Evolutionary conservation across 2,888 invertebrate genomes (phyloP), one percentile per base, ranked within the genome.

Genomic region (Homarus gammarus): DNA sequence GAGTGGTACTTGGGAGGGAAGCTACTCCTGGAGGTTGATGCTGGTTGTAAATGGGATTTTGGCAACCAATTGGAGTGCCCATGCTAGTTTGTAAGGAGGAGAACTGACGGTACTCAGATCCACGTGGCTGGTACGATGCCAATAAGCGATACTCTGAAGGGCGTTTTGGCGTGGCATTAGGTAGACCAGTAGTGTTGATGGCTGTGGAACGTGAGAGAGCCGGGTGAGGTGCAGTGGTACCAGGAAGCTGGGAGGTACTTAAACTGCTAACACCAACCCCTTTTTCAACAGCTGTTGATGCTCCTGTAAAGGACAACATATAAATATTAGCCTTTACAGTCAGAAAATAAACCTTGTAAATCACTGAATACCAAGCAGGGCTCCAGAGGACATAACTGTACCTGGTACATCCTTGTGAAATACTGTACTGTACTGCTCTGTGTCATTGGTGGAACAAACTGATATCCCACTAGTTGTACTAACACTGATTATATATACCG

Each of bases 1-100:
- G 31, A 22, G 89, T 89, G 22, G 79, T 72, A 40, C 68, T 79
- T 2, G 81, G 84, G 36, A 56, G 33, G 12, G 44, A 15, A 38
- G 73, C 27, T 33, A 22, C 85, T 27, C 85, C 78, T 27, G 64
- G 49, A 36, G 84, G 84, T n/a, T 79, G 79, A 38, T 91, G 91
- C 22, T 79, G 88, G 18, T 73, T 91, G 38, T 91, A 91, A 2
- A 85, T 31, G 2, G 91, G 91, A 68, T 91, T 91, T 61, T 91
- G 87, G 33, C 89, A 89, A 40, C 84, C 89, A 68, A 89, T 77
- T 12, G 89, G 89, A 6, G 72, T 61, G n/a, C 84, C 84, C 38
- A 84, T 31, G 27, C 64, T 81, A 38, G 72, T 81, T 81, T 89
- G 89, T n/a, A 89, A 56, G 40, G 89, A 44, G 33, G 84, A 79